Evolutionary conservation across 2,888 invertebrate species (phyloP), one percentile per base, ranked within the genome.

Genomic region (Serripes groenlandicus): DNA sequence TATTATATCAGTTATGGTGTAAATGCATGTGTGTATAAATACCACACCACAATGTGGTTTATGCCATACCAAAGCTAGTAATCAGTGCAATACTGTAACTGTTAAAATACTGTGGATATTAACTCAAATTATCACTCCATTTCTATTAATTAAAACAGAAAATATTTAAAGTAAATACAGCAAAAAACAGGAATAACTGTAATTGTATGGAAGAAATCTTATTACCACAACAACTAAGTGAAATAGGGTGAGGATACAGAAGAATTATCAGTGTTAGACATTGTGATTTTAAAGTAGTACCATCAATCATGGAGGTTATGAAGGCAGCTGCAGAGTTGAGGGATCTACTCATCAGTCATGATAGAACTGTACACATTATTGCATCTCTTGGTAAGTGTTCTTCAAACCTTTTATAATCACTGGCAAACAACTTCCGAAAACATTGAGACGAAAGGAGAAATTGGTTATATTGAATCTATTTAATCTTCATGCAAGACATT

Each of bases 341-440:
- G 30, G 23, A 54, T 18, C 32, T 83, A 30, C 37, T 79, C 37
- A 42, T 76, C 21, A 11, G 23, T 32, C 79, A 83, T 58, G 73
- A 79, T 26, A 60, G 34, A 30, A 35, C 73, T 26, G 70, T 62
- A 7, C 49, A 73, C 30, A 66, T 69, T 30, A 64, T 79, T 15
- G 30, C 68, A 42, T 37, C n/a, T 15, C 37, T 83, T 34, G 83
- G 83, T 79, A 74, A 69, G 83, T 79, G 28, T 4, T 49, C 49
- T 49, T 9, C 49, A 49, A 21, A 3, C 7, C 15, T 42, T 42
- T 42, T 11, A 42, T 15, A 15, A 42, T 15, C 42, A 7, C 15
- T 11, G 15, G 42, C 7, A 42, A 15, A 42, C 7, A 15, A 7
- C 7, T 42, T 42, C 15, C 15, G 42, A 42, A 42, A 49, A 49